Evolutionary conservation across 1,140 invertebrate species (phyloP).

Genomic region (Sogatella furcifera): DNA sequence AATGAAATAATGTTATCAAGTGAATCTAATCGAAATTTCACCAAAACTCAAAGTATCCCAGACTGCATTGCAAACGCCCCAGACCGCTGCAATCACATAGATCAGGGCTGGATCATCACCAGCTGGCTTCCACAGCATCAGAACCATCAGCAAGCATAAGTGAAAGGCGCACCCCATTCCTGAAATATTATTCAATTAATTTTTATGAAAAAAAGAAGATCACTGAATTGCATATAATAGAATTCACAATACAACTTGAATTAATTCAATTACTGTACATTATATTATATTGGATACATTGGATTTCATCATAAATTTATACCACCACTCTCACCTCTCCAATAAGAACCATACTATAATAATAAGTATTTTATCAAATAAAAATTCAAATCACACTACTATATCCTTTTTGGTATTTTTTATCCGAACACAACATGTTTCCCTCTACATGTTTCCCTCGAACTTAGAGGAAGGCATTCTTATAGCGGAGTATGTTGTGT

Average conservation of each 20-base stretch:
- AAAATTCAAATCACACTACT: no score
- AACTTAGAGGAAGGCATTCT: no score
- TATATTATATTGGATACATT: no score
- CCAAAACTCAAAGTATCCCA: slow-evolving; percentile 50
- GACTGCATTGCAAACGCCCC: slow-evolving; percentile 62
- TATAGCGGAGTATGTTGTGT: no score
- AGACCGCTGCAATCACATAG: slow-evolving; percentile 56
- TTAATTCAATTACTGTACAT: no score
- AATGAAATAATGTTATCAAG: background rate
- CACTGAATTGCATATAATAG: background rate
- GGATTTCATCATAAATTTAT: no score
- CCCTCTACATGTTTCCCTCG: no score
- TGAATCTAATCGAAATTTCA: slow-evolving; percentile 12
- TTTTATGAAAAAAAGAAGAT: background rate
- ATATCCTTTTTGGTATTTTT: no score
- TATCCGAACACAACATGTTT: no score
- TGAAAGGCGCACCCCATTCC: slow-evolving; percentile 56
- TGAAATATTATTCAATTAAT: slow-evolving; percentile 25
- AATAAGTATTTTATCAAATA: no score
- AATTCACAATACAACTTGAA: background rate
- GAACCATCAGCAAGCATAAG: slow-evolving; percentile 49
- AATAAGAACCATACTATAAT: no score
- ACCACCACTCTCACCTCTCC: no score
- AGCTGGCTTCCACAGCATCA: slow-evolving; percentile 50
- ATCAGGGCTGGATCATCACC: slow-evolving; percentile 50